phyloP scores from a whole-genome alignment of 2,113 vertebrate genomes.

The Thunnus maccoyii region DNA sequence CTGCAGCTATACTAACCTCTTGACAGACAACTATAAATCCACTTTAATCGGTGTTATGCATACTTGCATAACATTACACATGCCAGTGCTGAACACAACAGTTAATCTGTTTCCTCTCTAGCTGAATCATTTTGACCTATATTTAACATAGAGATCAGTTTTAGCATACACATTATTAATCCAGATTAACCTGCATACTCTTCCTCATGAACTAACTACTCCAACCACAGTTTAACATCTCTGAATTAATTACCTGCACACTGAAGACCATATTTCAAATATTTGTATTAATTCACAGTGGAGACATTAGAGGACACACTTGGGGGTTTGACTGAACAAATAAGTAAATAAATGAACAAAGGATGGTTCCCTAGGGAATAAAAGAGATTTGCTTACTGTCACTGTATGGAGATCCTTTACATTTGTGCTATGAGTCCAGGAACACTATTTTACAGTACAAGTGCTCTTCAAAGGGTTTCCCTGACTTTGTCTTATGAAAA shows the following conservation, averaged over 20 bases:
- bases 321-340: constrained; percentile 2
- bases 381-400: constrained; percentile 2
- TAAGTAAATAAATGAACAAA: constrained; percentile 1
- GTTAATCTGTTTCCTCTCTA: constrained; percentile 39
- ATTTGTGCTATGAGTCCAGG: background rate
- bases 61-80: background rate
- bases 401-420: background rate
- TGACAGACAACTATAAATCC: too few species aligned
- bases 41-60: too few species aligned
- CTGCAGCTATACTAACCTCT: too few species aligned
- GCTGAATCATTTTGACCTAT: constrained; percentile 45
- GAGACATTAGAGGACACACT: constrained; percentile 15
- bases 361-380: constrained; percentile 1
- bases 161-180: constrained; percentile 38
- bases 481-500: too few species aligned
- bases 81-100: background rate
- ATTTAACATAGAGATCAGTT: constrained; percentile 28
- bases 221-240: constrained; percentile 1
- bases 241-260: constrained; percentile 23
- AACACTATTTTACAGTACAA: too few species aligned
- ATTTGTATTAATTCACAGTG: constrained; percentile 31
- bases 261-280: constrained; percentile 23
- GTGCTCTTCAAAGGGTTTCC: too few species aligned
- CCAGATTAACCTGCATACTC: constrained; percentile 48
- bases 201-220: constrained; percentile 5